Conservation (phyloP, 2,888 invertebrate genomes). For the Orchesella flavescens region DNA sequence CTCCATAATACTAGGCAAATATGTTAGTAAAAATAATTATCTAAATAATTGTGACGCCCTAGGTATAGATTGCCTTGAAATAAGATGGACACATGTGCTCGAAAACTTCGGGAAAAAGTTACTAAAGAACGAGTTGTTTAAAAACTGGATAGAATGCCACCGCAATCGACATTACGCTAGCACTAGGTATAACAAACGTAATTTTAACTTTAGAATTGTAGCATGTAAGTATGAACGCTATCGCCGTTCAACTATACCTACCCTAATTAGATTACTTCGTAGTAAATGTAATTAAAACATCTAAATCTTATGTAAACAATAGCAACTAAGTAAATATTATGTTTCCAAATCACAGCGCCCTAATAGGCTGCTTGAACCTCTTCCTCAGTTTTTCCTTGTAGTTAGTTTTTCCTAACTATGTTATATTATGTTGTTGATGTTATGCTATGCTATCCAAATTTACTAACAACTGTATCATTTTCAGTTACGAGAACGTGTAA, state of each 20-base stretch:
- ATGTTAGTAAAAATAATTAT: slow-evolving; percentile 16
- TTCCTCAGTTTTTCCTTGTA: too few relatives aligned
- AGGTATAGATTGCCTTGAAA: not conserved
- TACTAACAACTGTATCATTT: too few relatives aligned
- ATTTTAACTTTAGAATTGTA: not conserved
- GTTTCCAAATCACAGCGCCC: too few relatives aligned
- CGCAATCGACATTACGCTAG: not conserved
- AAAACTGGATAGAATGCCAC: not conserved
- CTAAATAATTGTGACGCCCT: not conserved
- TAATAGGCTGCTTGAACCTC: too few relatives aligned
- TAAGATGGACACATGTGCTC: not conserved
- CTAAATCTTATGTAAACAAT: too few relatives aligned
- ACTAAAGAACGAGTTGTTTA: not conserved
- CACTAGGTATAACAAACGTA: slow-evolving; percentile 18
- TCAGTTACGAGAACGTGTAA: too few relatives aligned
- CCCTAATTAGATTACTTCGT: slow-evolving; percentile 8
- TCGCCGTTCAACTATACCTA: slow-evolving; percentile 6
- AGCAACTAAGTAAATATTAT: too few relatives aligned
- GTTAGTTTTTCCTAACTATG: too few relatives aligned
- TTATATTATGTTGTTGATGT: too few relatives aligned
- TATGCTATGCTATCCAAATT: too few relatives aligned
- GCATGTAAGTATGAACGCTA: slow-evolving; percentile 26
- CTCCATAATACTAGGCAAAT: not conserved
- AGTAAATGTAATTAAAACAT: not conserved
- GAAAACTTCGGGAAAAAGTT: slow-evolving; percentile 1